Conservation (phyloP, 2,888 invertebrate species). For the Brachyopa scutellaris region DNA sequence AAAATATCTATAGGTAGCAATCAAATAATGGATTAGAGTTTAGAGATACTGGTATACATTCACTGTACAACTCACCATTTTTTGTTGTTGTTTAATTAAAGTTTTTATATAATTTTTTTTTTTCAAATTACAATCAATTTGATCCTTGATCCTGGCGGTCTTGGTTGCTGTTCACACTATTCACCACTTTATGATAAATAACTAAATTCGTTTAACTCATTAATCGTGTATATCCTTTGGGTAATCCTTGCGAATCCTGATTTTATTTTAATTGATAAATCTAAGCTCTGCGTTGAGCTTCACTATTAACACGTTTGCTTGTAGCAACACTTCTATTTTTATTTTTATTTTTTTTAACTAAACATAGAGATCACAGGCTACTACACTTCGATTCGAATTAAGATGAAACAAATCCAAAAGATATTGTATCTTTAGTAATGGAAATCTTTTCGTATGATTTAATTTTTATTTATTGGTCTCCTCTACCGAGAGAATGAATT, state of each 20-base stretch:
- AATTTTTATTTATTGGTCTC: neutral
- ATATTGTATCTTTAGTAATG: neutral
- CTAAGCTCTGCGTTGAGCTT: constrained; percentile 1
- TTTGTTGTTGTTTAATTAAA: constrained; percentile 10
- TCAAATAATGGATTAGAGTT: too few relatives aligned
- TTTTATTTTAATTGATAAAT: neutral
- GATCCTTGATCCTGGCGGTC: neutral
- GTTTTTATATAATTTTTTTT: neutral
- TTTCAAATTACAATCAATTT: constrained; percentile 6
- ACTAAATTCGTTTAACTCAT: constrained; percentile 28
- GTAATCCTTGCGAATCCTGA: constrained; percentile 39
- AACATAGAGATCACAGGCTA: constrained; percentile 9
- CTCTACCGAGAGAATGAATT: constrained; percentile 33
- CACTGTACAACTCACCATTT: constrained; percentile 63
- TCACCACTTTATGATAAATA: constrained; percentile 3
- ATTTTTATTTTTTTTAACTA: too few relatives aligned
- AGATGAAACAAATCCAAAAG: constrained; percentile 43
- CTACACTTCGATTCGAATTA: constrained; percentile 4
- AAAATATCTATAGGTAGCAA: too few relatives aligned
- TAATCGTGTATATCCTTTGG: constrained; percentile 36
- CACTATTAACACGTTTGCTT: constrained; percentile 10
- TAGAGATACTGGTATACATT: constrained; percentile 24
- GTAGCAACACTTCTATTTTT: constrained; percentile 13
- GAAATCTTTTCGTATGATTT: constrained; percentile 22
- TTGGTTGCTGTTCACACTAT: constrained; percentile 36